These are phyloP conservation scores for Sycophila sp. DNA, from an alignment of 1,140 invertebrate species.

Conservation along the genomic window DNA sequence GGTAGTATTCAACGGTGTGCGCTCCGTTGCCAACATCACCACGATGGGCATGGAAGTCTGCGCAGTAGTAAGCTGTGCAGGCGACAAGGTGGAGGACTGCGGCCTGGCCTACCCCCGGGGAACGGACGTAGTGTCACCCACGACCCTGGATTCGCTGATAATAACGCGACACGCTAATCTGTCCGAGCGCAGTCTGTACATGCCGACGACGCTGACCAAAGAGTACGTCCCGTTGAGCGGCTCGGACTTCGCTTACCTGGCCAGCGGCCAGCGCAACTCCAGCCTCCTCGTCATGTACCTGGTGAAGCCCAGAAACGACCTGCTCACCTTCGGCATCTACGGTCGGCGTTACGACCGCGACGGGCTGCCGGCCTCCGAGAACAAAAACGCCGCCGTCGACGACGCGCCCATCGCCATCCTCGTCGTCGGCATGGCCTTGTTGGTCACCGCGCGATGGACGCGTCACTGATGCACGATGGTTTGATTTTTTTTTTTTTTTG, in stretches of 20 bases:
- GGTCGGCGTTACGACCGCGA: not conserved
- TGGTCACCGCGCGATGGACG: too few relatives aligned
- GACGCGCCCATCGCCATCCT: too few relatives aligned
- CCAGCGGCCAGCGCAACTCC: not conserved
- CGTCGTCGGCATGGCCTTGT: too few relatives aligned
- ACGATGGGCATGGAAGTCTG: constrained; percentile 19
- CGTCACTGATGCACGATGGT: too few relatives aligned
- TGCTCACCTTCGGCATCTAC: constrained; percentile 2
- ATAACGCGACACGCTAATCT: not conserved
- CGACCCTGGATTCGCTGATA: not conserved
- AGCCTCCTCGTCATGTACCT: constrained; percentile 11
- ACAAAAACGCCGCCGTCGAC: too few relatives aligned
- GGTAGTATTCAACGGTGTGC: constrained; percentile 2
- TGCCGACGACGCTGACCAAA: not conserved
- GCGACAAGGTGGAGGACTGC: constrained; percentile 5
- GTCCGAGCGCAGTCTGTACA: not conserved
- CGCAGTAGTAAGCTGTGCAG: not conserved
- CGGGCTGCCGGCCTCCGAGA: not conserved
- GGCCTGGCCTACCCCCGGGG: not conserved
- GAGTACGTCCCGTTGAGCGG: not conserved
- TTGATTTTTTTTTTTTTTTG: too few relatives aligned
- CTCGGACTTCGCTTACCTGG: not conserved
- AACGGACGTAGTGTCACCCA: not conserved
- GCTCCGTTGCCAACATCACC: not conserved
- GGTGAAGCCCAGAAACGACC: not conserved